A percentile compares a stretch with the other conserved stretches of the same genome.
phyloP scores from a whole-genome alignment of 2,797 vertebrate genomes.

The Coregonus sp. region DNA sequence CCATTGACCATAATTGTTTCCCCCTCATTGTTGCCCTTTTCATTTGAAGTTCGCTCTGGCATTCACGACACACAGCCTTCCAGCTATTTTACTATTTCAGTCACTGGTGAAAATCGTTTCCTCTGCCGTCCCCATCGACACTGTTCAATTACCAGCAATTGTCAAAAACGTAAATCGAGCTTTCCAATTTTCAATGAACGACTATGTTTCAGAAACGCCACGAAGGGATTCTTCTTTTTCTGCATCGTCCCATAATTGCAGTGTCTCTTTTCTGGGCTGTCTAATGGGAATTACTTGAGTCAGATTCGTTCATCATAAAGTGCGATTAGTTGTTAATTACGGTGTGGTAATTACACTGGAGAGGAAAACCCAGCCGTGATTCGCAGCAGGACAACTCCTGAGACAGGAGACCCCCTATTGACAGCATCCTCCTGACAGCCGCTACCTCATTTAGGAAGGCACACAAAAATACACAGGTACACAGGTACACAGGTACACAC shows the following conservation, averaged over 20 bases:
- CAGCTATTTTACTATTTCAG: slow-evolving; percentile 31
- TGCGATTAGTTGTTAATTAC: slow-evolving; percentile 85
- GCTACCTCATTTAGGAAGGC: slow-evolving; percentile 5
- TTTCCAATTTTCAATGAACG: slow-evolving; percentile 10
- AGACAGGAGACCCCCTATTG: slow-evolving; percentile 59
- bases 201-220: slow-evolving; percentile 35
- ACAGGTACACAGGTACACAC: not conserved
- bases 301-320: slow-evolving; percentile 63
- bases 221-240: slow-evolving; percentile 8
- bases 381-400: slow-evolving; percentile 68
- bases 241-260: slow-evolving; percentile 47
- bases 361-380: slow-evolving; percentile 70
- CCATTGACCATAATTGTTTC: slow-evolving; percentile 21
- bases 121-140: slow-evolving; percentile 16
- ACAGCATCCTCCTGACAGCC: slow-evolving; percentile 34
- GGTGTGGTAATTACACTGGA: slow-evolving; percentile 81
- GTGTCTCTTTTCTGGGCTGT: slow-evolving; percentile 41
- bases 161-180: slow-evolving; percentile 39
- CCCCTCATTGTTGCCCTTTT: slow-evolving; percentile 28
- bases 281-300: slow-evolving; percentile 67
- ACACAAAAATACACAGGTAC: not conserved
- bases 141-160: slow-evolving; percentile 32
- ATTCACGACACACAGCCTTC: slow-evolving; percentile 27
- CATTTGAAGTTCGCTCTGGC: not conserved
- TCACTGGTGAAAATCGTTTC: slow-evolving; percentile 8